A percentile compares a stretch with the other conserved stretches of the same genome.
These are phyloP conservation scores for Bradypodion ventrale DNA, from an alignment of 2,797 vertebrate genomes.

Conservation along the genomic window DNA sequence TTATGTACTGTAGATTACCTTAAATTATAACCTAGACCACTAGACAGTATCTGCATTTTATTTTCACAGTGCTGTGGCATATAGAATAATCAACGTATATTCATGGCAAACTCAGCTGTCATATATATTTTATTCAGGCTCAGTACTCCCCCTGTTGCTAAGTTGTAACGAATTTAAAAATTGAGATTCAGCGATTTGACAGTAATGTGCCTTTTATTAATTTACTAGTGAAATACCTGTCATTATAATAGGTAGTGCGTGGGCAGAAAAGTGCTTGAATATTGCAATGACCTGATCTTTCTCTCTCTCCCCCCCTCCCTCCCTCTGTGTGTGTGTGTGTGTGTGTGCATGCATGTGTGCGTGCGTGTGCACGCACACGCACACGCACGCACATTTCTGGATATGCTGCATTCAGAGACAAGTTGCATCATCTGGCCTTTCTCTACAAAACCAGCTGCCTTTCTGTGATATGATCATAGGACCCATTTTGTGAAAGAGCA, in stretches of 20 bases:
- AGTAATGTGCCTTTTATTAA: slow-evolving; percentile 32
- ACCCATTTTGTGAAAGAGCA: no score
- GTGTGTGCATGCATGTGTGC: not conserved
- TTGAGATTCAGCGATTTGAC: slow-evolving; percentile 41
- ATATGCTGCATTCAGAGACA: not conserved
- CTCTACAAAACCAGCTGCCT: not conserved
- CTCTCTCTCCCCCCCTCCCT: no score
- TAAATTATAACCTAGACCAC: slow-evolving; percentile 49
- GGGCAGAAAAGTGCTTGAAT: slow-evolving; percentile 3
- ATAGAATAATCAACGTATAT: slow-evolving; percentile 42
- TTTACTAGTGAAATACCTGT: slow-evolving; percentile 27
- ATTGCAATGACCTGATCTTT: not conserved
- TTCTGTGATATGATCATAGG: no score
- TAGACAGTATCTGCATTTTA: slow-evolving; percentile 27
- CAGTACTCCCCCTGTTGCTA: slow-evolving; percentile 6
- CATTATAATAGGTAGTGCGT: not conserved
- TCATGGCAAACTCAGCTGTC: not conserved
- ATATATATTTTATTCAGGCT: slow-evolving; percentile 32
- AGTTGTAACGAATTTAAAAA: not conserved
- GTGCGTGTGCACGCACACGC: no score
- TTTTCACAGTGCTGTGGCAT: slow-evolving; percentile 14
- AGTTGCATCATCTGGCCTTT: not conserved
- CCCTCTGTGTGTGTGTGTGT: not conserved
- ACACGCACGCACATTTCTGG: not conserved
- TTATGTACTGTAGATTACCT: not conserved